Evolutionary conservation across 2,113 vertebrate genomes (phyloP).

Genomic region (Seriola quinqueradiata): DNA sequence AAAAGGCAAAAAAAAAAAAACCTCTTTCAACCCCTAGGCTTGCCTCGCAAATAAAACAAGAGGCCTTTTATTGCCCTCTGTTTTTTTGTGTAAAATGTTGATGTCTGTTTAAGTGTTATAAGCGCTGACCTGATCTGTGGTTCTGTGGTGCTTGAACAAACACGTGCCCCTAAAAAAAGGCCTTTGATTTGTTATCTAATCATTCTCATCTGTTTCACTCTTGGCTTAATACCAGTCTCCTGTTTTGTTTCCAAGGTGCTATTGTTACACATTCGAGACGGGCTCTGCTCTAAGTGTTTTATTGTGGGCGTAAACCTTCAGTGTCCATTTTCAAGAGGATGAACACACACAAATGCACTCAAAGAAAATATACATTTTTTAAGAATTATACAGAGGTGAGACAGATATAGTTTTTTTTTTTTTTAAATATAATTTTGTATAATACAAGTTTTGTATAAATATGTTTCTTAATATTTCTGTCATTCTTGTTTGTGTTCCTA

Average conservation of each 20-base stretch:
- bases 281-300: constrained; percentile 1
- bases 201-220: constrained; percentile 63
- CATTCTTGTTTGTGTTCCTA: neutral
- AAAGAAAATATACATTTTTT: neutral
- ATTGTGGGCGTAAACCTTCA: neutral
- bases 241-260: constrained; percentile 29
- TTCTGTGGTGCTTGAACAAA: constrained; percentile 34
- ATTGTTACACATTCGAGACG: constrained; percentile 37
- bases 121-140: constrained; percentile 15
- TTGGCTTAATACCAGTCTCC: constrained; percentile 33
- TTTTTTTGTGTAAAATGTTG: constrained; percentile 35
- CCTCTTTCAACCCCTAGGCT: constrained; percentile 18
- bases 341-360: neutral
- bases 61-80: constrained; percentile 24
- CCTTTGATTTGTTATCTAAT: constrained; percentile 71
- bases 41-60: constrained; percentile 46
- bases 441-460: too few species aligned
- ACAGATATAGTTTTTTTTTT: neutral
- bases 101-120: constrained; percentile 34
- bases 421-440: neutral
- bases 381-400: neutral
- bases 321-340: neutral
- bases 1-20: constrained; percentile 6
- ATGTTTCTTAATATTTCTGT: neutral
- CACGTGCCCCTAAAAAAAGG: constrained; percentile 8